phyloP scores from a whole-genome alignment of 2,113 vertebrate species.

The Clarias macrocephalus region DNA sequence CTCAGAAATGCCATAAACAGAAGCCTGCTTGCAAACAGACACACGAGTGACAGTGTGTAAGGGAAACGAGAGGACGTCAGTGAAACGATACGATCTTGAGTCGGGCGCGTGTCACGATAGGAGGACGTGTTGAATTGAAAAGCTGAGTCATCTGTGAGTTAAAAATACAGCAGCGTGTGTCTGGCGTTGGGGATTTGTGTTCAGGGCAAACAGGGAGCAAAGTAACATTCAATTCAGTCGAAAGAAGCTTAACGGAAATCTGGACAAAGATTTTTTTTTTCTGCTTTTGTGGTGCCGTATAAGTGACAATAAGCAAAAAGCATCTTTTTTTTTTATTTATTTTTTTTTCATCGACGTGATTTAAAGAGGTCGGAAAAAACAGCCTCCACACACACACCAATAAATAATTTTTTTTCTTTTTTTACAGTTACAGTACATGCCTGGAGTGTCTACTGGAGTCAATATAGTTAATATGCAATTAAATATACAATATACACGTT shows the following conservation, averaged over 20 bases:
- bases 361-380: too few species aligned
- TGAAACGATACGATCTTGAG: not conserved
- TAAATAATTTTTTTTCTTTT: not conserved
- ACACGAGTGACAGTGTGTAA: not conserved
- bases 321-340: not conserved
- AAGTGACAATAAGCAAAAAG: too few species aligned
- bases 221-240: not conserved
- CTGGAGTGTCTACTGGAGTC: too few species aligned
- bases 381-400: not conserved
- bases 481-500: too few species aligned
- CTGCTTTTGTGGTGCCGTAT: too few species aligned
- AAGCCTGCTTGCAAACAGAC: not conserved
- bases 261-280: too few species aligned
- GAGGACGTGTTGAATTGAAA: not conserved
- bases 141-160: not conserved
- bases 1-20: not conserved
- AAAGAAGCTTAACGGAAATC: not conserved
- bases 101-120: not conserved
- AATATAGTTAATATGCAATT: too few species aligned
- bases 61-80: not conserved
- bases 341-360: too few species aligned
- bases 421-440: not conserved
- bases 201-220: conserved; percentile 13
- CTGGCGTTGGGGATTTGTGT: not conserved
- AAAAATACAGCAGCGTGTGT: not conserved